Evolutionary conservation across 2,113 vertebrate species (phyloP).

Genomic region (Epinephelus cyanopodus): DNA sequence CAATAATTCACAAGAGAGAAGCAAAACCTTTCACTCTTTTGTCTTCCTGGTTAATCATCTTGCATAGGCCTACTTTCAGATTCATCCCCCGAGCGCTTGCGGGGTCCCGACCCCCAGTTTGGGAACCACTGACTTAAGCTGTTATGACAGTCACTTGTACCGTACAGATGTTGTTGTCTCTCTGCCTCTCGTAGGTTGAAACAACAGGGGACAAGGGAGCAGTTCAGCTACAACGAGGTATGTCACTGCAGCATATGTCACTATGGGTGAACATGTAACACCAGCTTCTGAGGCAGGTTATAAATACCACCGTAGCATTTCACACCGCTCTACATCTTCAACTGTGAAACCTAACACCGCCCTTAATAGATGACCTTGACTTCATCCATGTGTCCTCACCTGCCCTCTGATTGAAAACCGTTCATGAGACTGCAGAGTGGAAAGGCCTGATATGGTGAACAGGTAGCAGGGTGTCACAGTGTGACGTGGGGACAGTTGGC

Average conservation of each 20-base stretch:
- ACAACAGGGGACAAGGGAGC: constrained; percentile 86
- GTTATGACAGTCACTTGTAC: background rate
- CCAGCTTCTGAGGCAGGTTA: constrained; percentile 45
- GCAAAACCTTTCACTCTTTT: background rate
- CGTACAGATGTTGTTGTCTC: constrained; percentile 38
- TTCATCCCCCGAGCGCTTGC: background rate
- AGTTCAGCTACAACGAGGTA: constrained; percentile 90
- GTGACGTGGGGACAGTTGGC: constrained; percentile 2
- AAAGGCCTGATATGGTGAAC: background rate
- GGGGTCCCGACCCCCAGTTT: background rate
- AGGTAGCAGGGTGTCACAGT: constrained; percentile 35
- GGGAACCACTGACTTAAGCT: background rate
- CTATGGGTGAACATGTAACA: constrained; percentile 53
- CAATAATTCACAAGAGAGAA: background rate
- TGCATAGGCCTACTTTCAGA: background rate
- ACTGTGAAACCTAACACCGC: constrained; percentile 65
- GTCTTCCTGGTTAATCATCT: background rate
- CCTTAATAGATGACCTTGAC: constrained; percentile 69
- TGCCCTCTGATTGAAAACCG: constrained; percentile 22
- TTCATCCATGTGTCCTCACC: constrained; percentile 19
- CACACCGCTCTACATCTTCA: constrained; percentile 41
- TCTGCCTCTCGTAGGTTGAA: constrained; percentile 81
- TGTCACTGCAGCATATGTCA: constrained; percentile 33
- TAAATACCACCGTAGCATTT: constrained; percentile 70
- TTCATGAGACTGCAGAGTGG: constrained; percentile 14